These are phyloP conservation scores for human (Homo sapiens) DNA, from an alignment of 2,113 vertebrate genomes.

Conservation along the genomic window GRCh38 chr13:53354001-53354500, in stretches of 20 bases:
- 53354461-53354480: background rate
- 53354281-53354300: conserved; percentile 74
- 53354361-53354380: fast-evolving
- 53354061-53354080: background rate
- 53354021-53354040: background rate
- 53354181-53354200: conserved; percentile 35
- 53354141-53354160: conserved; percentile 22
- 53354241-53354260: conserved; percentile 78
- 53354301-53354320: conserved; percentile 72
- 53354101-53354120: background rate
- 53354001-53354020: background rate
- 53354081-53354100: background rate
- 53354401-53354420: conserved; percentile 36
- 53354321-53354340: conserved; percentile 66
- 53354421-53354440: conserved; percentile 55
- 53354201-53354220: conserved; percentile 71
- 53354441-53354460: background rate
- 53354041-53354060: background rate
- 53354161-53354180: conserved; percentile 10
- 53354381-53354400: background rate
- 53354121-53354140: conserved; percentile 10
- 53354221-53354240: conserved; percentile 14
- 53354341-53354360: conserved; percentile 50
- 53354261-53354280: conserved; percentile 74
- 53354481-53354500: background rate